Base-by-base conservation (phyloP, 2,888 invertebrate genomes). In the Chromoteleia sp. region DNA sequence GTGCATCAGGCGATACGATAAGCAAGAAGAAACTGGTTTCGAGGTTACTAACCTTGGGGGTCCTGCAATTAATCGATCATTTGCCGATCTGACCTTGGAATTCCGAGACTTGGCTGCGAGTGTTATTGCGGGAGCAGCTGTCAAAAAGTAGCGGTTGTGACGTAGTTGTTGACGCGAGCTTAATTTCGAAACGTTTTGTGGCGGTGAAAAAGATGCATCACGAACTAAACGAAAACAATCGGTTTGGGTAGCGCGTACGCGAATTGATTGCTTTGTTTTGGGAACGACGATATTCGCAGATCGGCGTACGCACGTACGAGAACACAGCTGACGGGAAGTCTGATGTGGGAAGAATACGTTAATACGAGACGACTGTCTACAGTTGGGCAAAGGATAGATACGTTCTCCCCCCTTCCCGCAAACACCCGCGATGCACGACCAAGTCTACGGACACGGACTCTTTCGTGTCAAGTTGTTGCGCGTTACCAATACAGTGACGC, bases 271-370 rank as follows among this genome's bases (percentile, higher is more conserved):
- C 7, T 33, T 0, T 6, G 15, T 5, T 17, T 25, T 14, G 7
- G 41, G 17, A 25, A 19, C 48, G 58, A 41, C n/a, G 15, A 8
- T 12, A 39, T 33, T 61, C 21, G 19, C 43, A 29, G 8, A 25
- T 19, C 48, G 15, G 45, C 25, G 25, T 15, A 14, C 25, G 2
- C 30, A 21, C 10, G 12, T 25, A 21, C 48, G 48, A 54, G 48
- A 65, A 17, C 65, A 30, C 63, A 63, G 68, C 68, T 78, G 70
- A 77, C 56, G 56, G 56, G 14, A 36, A 41, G 29, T 63, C 65
- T 63, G 56, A 58, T 65, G 50, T 63, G 54, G 41, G 45, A 68
- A 68, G 63, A 56, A 83, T 83, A 73, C 85, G 83, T 82, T 83
- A 83, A 83, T 80, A 81, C 71, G 83, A 52, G 65, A 76, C 25